A percentile compares a stretch with the other conserved stretches of the same genome.
phyloP scores from a whole-genome alignment of 1,140 invertebrate genomes.

The Galleria mellonella region DNA sequence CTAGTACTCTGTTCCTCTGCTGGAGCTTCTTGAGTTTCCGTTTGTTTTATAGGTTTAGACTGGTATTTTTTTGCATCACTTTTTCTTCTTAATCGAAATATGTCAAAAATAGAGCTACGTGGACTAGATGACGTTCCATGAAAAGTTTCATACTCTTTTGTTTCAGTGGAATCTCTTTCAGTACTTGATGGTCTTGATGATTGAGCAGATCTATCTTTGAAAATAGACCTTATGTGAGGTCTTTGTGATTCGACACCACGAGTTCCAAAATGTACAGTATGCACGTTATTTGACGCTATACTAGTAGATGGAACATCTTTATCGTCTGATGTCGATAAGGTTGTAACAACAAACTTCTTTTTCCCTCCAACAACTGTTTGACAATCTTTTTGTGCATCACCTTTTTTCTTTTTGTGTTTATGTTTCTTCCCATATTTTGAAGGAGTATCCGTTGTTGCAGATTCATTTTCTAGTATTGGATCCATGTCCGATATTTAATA shows the following conservation, averaged over 20 bases:
- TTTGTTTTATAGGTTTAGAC: conserved; percentile 32
- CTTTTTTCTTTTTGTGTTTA: conserved; percentile 59
- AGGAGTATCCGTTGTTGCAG: conserved; percentile 49
- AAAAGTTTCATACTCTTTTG: conserved; percentile 68
- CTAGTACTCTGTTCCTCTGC: conserved; percentile 37
- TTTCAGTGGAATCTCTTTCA: conserved; percentile 43
- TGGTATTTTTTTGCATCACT: conserved; percentile 66
- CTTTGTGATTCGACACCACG: conserved; percentile 62
- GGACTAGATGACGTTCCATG: conserved; percentile 68
- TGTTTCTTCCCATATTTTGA: conserved; percentile 58
- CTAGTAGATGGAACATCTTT: conserved; percentile 38
- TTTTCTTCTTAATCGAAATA: conserved; percentile 64
- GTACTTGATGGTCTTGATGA: conserved; percentile 50
- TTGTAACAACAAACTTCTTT: conserved; percentile 64
- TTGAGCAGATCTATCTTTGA: conserved; percentile 54
- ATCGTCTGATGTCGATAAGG: conserved; percentile 44
- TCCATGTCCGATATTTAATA: conserved; percentile 53
- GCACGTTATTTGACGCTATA: conserved; percentile 51
- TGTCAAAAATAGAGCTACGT: conserved; percentile 69
- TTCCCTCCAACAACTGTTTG: conserved; percentile 57
- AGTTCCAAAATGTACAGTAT: conserved; percentile 65
- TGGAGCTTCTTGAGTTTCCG: conserved; percentile 38
- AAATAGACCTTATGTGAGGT: conserved; percentile 61
- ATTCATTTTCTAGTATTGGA: conserved; percentile 69
- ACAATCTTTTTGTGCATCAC: conserved; percentile 37